Evolutionary conservation across 2,797 vertebrate genomes (phyloP), one percentile per base, ranked within the genome.

Genomic region (Girardinus metallicus): DNA sequence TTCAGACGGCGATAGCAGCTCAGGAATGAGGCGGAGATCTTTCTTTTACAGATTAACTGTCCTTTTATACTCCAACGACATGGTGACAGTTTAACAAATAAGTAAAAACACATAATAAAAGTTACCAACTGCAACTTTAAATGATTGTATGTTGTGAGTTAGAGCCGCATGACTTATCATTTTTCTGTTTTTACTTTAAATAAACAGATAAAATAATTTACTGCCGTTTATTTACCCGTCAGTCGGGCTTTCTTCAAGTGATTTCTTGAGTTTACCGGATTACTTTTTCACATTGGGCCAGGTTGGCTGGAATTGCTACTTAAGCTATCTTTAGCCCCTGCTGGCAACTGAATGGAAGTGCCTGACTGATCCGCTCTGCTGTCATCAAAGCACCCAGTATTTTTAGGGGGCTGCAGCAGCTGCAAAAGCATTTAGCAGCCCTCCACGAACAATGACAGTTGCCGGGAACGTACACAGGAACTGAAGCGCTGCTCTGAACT

Each of bases 351-450:
- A 95, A 95, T 96, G 96, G 94, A 95, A 95, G 95, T 94, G 94
- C 90, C 90, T 88, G 91, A 94, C 95, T 96, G 96, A 96, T 96
- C 95, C 94, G 89, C 92, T 92, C 94, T 94, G 95, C 96, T 96
- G 95, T 96, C 96, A 96, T 96, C 93, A 86, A 93, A 94, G 93
- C 95, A 89, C 93, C 86, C 90, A 90, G 95, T 96, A 96, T 96
- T 96, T 96, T 96, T 96, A 97, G 95, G 92, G 94, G 95, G 92
- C 94, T 89, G 95, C 94, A 94, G 94, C 96, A 96, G 96, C 96
- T 97, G 96, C 94, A 94, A 95, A 96, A 96, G 94, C 96, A 96
- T 96, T 96, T 96, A 96, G 95, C 90, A 86, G 93, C 94, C 93
- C 93, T 95, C 94, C 88, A 94, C 23, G 93, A 96, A 96, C 95